phyloP scores from a whole-genome alignment of 2,113 vertebrate genomes.

The Peromyscus leucopus region DNA sequence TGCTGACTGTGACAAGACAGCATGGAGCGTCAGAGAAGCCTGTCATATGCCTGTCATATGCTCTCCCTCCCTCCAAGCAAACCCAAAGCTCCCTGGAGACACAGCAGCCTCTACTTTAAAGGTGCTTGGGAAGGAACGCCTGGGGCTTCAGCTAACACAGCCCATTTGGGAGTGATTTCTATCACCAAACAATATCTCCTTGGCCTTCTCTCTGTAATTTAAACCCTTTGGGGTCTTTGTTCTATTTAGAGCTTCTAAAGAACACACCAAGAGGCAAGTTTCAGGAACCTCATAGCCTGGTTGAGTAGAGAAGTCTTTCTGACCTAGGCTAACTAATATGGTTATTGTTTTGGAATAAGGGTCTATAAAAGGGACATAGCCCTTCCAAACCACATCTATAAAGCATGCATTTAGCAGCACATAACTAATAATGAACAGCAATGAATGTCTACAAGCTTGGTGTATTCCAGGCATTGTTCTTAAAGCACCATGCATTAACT shows the following conservation, averaged over 20 bases:
- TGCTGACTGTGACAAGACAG: neutral
- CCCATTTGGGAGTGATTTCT: neutral
- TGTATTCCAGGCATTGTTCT: neutral
- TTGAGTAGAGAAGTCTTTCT: neutral
- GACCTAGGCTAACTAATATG: neutral
- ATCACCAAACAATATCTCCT: neutral
- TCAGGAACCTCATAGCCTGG: neutral
- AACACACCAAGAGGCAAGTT: neutral
- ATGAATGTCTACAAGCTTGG: neutral
- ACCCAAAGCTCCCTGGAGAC: neutral
- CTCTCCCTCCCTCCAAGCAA: neutral
- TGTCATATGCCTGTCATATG: fast-evolving
- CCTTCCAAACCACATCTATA: neutral
- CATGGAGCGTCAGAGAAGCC: neutral
- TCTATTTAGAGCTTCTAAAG: neutral
- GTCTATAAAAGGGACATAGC: neutral
- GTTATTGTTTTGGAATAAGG: neutral
- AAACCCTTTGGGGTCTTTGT: neutral
- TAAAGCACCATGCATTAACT: neutral
- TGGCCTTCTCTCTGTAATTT: neutral
- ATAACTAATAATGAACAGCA: neutral
- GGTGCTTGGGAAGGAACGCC: neutral
- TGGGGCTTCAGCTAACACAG: neutral
- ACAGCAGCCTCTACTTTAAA: neutral
- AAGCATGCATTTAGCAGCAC: neutral